Conservation (phyloP, 2,888 invertebrate species). For the Drosophila siamana region DNA sequence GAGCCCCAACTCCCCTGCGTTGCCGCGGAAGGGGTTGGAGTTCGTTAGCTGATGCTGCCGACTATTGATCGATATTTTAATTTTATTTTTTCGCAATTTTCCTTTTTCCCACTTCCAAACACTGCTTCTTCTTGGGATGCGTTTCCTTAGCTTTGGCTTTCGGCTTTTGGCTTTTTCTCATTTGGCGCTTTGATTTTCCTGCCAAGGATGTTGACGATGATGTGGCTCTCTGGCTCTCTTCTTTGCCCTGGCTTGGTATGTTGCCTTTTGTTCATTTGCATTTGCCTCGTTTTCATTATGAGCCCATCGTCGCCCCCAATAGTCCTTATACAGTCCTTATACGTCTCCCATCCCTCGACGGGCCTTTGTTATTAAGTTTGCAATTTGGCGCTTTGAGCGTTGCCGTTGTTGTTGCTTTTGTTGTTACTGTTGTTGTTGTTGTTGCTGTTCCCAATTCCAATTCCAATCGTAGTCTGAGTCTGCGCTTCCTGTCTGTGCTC, state of each 20-base stretch:
- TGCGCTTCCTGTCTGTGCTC: constrained; percentile 46
- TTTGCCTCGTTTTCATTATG: constrained; percentile 79
- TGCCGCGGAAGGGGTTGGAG: constrained; percentile 81
- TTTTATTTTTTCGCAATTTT: constrained; percentile 76
- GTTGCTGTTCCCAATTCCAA: too few relatives aligned
- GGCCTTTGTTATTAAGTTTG: constrained; percentile 73
- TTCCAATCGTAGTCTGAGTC: constrained; percentile 27
- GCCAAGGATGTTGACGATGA: constrained; percentile 70
- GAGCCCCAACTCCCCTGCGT: constrained; percentile 14
- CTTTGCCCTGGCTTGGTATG: constrained; percentile 34
- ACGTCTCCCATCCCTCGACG: background rate
- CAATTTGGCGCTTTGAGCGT: constrained; percentile 65
- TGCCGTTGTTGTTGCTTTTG: constrained; percentile 14
- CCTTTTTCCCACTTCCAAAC: background rate
- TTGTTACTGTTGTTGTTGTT: too few relatives aligned
- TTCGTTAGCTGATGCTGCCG: constrained; percentile 76
- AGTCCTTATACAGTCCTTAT: constrained; percentile 28
- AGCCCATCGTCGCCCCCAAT: constrained; percentile 51
- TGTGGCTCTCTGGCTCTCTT: constrained; percentile 43
- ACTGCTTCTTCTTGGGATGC: constrained; percentile 46
- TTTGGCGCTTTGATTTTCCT: constrained; percentile 77
- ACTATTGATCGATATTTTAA: constrained; percentile 84
- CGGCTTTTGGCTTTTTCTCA: constrained; percentile 65
- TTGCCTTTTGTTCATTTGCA: constrained; percentile 80
- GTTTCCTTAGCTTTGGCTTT: constrained; percentile 78